A percentile compares a stretch with the other conserved stretches of the same genome.
phyloP scores from a whole-genome alignment of 2,113 vertebrate genomes.

The Panthera leo region DNA sequence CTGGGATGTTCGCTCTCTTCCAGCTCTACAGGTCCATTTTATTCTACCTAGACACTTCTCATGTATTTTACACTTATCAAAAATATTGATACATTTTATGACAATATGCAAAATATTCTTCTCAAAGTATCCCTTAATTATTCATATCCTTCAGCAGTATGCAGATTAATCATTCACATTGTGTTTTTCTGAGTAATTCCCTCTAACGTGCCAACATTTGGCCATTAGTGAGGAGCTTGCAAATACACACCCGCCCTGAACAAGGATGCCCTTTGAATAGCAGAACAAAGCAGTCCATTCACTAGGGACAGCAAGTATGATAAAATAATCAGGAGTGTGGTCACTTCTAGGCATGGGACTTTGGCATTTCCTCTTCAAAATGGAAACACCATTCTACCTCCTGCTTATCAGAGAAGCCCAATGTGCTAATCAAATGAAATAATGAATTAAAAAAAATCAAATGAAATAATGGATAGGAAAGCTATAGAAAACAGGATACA shows the following conservation, averaged over 20 bases:
- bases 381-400: neutral
- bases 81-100: constrained; percentile 6
- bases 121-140: constrained; percentile 14
- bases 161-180: constrained; percentile 26
- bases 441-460: neutral
- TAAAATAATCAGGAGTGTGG: neutral
- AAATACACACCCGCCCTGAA: neutral
- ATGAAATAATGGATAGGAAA: neutral
- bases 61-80: neutral
- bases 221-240: neutral
- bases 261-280: neutral
- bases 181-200: constrained; percentile 52
- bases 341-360: neutral
- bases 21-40: neutral
- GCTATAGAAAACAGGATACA: neutral
- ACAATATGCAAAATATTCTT: constrained; percentile 8
- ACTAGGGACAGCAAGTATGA: neutral
- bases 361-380: neutral
- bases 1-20: neutral
- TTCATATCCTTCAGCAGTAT: neutral
- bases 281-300: neutral
- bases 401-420: neutral
- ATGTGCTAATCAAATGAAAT: neutral
- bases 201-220: neutral
- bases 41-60: neutral